Percentiles rank a stretch among this genome's conserved stretches.
phyloP scores from a whole-genome alignment of 64 coral and sea anemone genomes.

The Acropora tenuis region DNA sequence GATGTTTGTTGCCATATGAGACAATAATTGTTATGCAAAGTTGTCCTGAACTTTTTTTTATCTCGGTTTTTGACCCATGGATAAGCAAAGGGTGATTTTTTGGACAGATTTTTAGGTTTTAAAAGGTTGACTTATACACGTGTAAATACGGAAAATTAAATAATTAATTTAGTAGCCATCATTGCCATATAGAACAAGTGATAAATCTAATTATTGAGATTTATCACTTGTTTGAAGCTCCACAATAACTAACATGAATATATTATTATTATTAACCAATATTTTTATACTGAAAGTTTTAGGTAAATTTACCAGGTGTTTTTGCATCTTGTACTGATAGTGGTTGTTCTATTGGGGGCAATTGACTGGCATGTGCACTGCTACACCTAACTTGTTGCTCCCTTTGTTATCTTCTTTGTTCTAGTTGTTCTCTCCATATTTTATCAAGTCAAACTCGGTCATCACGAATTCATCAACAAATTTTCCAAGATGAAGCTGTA shows the following conservation, averaged over 20 bases:
- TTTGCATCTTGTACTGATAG: neutral
- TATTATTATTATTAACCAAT: neutral
- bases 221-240: too few species aligned
- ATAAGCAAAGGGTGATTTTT: too few species aligned
- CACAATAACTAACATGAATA: neutral
- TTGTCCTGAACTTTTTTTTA: too few species aligned
- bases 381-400: neutral
- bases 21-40: too few species aligned
- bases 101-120: too few species aligned
- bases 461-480: slow-evolving; percentile 59
- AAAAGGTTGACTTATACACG: too few species aligned
- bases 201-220: neutral
- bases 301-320: neutral
- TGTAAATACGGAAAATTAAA: neutral
- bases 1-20: too few species aligned
- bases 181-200: neutral
- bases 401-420: slow-evolving; percentile 36
- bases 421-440: slow-evolving; percentile 34
- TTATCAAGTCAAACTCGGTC: slow-evolving; percentile 55
- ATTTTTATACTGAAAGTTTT: too few species aligned
- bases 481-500: slow-evolving; percentile 29
- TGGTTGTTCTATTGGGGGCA: too few species aligned
- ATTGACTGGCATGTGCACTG: neutral
- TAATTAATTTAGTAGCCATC: neutral
- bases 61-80: too few species aligned